These are phyloP conservation scores for Drosophila anomalata DNA, from an alignment of 2,888 invertebrate genomes.

Conservation along the genomic window DNA sequence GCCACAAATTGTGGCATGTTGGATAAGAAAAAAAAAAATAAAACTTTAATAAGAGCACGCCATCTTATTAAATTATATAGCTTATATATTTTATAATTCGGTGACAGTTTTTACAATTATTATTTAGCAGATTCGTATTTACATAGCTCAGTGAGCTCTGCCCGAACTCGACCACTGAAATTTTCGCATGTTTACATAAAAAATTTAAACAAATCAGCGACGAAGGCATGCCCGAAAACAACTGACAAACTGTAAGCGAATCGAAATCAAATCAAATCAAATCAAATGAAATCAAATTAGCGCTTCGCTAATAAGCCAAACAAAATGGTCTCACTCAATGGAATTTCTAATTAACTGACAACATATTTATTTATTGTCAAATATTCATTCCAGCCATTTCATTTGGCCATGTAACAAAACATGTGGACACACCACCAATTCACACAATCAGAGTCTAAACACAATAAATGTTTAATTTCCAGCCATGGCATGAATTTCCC, in stretches of 20 bases:
- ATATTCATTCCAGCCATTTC: conserved; percentile 44
- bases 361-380: conserved; percentile 75
- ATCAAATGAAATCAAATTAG: conserved; percentile 52
- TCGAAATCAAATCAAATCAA: conserved; percentile 33
- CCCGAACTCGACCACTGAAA: conserved; percentile 14
- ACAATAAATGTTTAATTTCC: conserved; percentile 61
- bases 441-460: conserved; percentile 44
- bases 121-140: conserved; percentile 21
- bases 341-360: conserved; percentile 71
- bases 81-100: not conserved
- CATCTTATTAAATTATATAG: conserved; percentile 16
- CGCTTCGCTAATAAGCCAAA: conserved; percentile 69
- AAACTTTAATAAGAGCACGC: too few relatives aligned
- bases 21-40: conserved; percentile 23
- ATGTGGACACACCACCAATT: conserved; percentile 6
- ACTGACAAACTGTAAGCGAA: conserved; percentile 46
- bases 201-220: conserved; percentile 67
- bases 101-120: conserved; percentile 8
- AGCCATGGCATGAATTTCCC: conserved; percentile 11
- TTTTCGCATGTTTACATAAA: conserved; percentile 53
- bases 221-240: conserved; percentile 43
- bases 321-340: conserved; percentile 64
- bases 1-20: conserved; percentile 16
- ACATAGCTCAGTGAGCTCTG: conserved; percentile 38
- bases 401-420: conserved; percentile 53